Base-by-base conservation (phyloP, 2,113 vertebrate genomes). In the Heterochromis multidens region DNA sequence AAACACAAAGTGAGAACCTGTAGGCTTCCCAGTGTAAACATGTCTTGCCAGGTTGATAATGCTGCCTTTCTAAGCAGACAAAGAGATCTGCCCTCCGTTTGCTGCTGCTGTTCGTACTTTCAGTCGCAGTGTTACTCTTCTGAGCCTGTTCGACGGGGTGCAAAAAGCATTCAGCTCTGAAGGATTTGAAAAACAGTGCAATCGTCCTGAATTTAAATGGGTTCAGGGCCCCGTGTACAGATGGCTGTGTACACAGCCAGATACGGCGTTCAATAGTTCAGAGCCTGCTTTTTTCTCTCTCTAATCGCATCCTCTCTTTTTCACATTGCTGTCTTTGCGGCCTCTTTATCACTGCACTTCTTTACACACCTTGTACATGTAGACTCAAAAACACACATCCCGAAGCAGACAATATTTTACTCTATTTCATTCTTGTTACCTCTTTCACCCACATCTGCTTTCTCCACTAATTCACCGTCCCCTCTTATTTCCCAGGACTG, bases 151-250 rank as follows among this genome's bases (percentile, higher is more conserved):
- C 59, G 63, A 37, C 43, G 52, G 81, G 80, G 78, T 83, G 90
- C 84, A 85, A 80, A 84, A 92, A 78, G 80, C 90, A 88, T 92
- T 89, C 87, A 82, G 88, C 91, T 90, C 92, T 90, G 87, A 90
- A 90, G 92, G 90, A 93, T 93, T 92, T 93, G 82, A 87, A 87
- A 93, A 93, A 90, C 92, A 83, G 88, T 91, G 91, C 87, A 83
- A 88, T 92, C 86, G 90, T 93, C 81, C 82, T 91, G 93, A 92
- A 94, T 93, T 88, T 91, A 89, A 93, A 94, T 92, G 74, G 90
- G 87, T 91, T 91, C 88, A 90, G 89, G 84, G 84, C 85, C 86
- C 85, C 0, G 79, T 29, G 78, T 88, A 29, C 92, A 94, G 91
- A 92, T 89, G 89, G 86, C 90, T 77, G 87, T 40, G 60, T 80